Conservation (phyloP, 2,888 invertebrate species). For the Caenorhabditis sulstoni region DNA sequence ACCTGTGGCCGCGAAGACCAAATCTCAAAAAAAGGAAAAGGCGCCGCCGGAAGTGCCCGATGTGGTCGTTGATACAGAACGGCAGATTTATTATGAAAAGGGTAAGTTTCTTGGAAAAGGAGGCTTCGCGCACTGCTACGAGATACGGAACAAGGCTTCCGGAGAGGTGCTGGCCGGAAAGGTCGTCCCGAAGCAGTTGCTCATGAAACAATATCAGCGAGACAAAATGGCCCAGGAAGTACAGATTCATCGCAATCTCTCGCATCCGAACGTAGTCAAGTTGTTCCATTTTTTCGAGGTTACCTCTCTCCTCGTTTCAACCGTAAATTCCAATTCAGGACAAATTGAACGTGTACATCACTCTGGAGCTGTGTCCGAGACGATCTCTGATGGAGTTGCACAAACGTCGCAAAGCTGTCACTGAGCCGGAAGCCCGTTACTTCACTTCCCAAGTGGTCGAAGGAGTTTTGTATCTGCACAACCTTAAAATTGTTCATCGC, state of each 20-base stretch:
- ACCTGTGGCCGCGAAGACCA: slow-evolving; percentile 15
- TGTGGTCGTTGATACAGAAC: slow-evolving; percentile 36
- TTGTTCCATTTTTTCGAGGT: slow-evolving; percentile 94
- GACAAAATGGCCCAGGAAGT: slow-evolving; percentile 93
- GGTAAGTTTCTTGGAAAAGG: slow-evolving; percentile 83
- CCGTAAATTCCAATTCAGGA: slow-evolving; percentile 83
- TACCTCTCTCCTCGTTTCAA: background rate
- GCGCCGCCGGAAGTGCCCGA: slow-evolving; percentile 54
- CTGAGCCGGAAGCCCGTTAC: slow-evolving; percentile 97
- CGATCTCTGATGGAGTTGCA: slow-evolving; percentile 98
- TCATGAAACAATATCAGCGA: slow-evolving; percentile 94
- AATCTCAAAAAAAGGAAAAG: slow-evolving; percentile 48
- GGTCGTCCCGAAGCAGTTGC: slow-evolving; percentile 94
- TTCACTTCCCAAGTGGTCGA: slow-evolving; percentile 91
- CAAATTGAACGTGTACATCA: slow-evolving; percentile 89
- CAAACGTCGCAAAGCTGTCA: slow-evolving; percentile 93
- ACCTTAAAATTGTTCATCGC: slow-evolving; percentile 93
- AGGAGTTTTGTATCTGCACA: slow-evolving; percentile 95
- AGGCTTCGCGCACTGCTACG: slow-evolving; percentile 86
- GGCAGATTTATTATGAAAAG: slow-evolving; percentile 63
- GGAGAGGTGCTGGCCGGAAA: slow-evolving; percentile 93
- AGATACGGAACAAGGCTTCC: slow-evolving; percentile 89
- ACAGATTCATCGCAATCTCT: slow-evolving; percentile 91
- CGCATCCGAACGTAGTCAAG: slow-evolving; percentile 92
- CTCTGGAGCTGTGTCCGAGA: slow-evolving; percentile 94